Evolutionary conservation across 2,888 invertebrate species (phyloP), one percentile per base, ranked within the genome.

Genomic region (Conus canariensis): DNA sequence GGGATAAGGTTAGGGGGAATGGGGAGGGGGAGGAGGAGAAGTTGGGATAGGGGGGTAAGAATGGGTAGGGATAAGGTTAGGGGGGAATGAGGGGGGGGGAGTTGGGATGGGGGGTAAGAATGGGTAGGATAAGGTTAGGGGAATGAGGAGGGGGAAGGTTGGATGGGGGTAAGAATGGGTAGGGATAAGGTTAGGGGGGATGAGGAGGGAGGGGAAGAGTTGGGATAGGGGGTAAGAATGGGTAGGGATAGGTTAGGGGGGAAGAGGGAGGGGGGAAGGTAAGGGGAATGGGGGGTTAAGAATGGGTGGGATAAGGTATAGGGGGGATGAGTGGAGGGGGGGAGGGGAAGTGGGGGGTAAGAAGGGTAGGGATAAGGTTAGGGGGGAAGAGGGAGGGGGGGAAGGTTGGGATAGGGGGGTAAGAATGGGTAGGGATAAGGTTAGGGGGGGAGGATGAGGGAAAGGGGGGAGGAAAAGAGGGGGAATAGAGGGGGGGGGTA

Each of bases 1-100:
- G 5, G 74, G 8, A 5, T 5, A 5, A 7, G 22, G n/a, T 2
- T 7, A 9, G 22, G 3, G 3, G n/a, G 5, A 0, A n/a, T 16
- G 60, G 12, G 58, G 22, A 45, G 25, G 59, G 10, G 6, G 85
- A 2, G 59, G 59, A 30, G 30, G 2, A 30, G 30, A 30, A n/a
- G 30, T 30, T 30, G 30, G 30, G 30, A 30, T 30, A n/a, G 30
- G 82, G 45, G 16, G 10, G 82, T 77, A 9, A 4, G 25, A 10
- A 77, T 25, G 30, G 25, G 77, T 82, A 74, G 22, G 5, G 25
- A 6, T 16, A 45, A 14, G 14, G 30, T 25, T 25, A 19, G 22
- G 70, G 45, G 10, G 80, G 30, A 9, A 56, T 16, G 56, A 22
- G 56, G 82, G 82, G 4, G 19, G 58, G 16, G 22, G 56, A 25